These are phyloP conservation scores for Teleogryllus oceanicus DNA, from an alignment of 2,888 invertebrate genomes.

Conservation along the genomic window DNA sequence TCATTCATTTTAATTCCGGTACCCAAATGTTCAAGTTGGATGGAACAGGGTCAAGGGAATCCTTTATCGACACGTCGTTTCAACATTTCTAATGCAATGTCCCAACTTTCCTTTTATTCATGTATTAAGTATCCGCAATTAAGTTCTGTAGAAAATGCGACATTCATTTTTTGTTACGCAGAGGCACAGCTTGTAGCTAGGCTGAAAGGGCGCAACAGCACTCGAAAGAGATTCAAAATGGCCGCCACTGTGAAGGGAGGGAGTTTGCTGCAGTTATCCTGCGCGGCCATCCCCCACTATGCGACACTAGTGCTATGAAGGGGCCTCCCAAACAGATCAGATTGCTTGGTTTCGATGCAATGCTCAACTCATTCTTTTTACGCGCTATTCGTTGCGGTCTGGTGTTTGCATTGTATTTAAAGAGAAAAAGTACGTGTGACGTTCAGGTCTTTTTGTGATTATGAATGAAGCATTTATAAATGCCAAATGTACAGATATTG, in stretches of 20 bases:
- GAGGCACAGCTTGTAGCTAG: too few relatives aligned
- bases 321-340: not conserved
- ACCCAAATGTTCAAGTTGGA: too few relatives aligned
- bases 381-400: not conserved
- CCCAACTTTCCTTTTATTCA: too few relatives aligned
- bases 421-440: not conserved
- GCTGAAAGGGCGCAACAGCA: too few relatives aligned
- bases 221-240: not conserved
- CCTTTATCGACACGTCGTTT: too few relatives aligned
- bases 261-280: not conserved
- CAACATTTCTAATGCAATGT: too few relatives aligned
- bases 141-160: too few relatives aligned
- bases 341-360: not conserved
- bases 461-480: not conserved
- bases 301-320: not conserved
- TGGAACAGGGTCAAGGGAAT: too few relatives aligned
- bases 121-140: too few relatives aligned
- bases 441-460: not conserved
- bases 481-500: constrained; percentile 11
- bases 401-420: not conserved
- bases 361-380: not conserved
- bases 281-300: not conserved
- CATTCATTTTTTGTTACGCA: too few relatives aligned
- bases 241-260: not conserved
- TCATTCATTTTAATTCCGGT: too few relatives aligned